Percentiles rank a stretch among this genome's conserved stretches.
Evolutionary conservation across 2,888 invertebrate genomes (phyloP).

Genomic region (Drosophila anomalata): DNA sequence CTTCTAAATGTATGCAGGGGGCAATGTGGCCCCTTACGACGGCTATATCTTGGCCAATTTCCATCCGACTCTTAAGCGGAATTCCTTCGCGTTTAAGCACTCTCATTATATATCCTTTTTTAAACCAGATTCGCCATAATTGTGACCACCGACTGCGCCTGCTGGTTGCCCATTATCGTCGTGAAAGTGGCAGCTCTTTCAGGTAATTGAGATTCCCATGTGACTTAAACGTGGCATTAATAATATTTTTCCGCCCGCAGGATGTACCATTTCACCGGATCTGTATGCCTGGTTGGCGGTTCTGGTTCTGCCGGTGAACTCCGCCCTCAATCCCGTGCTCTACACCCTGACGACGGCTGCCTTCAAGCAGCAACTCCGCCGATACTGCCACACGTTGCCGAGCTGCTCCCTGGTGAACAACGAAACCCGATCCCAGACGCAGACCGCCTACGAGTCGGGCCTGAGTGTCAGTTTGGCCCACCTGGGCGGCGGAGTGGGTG

Average conservation of each 20-base stretch:
- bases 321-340: slow-evolving; percentile 87
- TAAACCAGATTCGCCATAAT: slow-evolving; percentile 85
- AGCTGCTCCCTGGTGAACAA: slow-evolving; percentile 70
- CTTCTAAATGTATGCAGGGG: too few species aligned
- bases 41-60: too few species aligned
- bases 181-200: slow-evolving; percentile 86
- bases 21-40: too few species aligned
- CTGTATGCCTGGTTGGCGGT: slow-evolving; percentile 87
- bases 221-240: neutral
- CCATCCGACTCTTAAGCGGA: neutral
- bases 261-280: slow-evolving; percentile 85
- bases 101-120: neutral
- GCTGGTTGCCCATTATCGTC: slow-evolving; percentile 87
- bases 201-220: slow-evolving; percentile 81
- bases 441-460: slow-evolving; percentile 84
- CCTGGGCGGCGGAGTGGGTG: slow-evolving; percentile 76
- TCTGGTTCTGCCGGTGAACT: slow-evolving; percentile 87
- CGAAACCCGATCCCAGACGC: slow-evolving; percentile 79
- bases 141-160: slow-evolving; percentile 86
- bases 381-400: slow-evolving; percentile 75
- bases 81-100: neutral
- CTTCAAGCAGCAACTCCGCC: slow-evolving; percentile 85
- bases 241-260: slow-evolving; percentile 75
- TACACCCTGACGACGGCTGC: slow-evolving; percentile 87
- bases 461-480: slow-evolving; percentile 84